Evolutionary conservation across 2,888 invertebrate genomes (phyloP).

Genomic region (Synergus laeviventris): DNA sequence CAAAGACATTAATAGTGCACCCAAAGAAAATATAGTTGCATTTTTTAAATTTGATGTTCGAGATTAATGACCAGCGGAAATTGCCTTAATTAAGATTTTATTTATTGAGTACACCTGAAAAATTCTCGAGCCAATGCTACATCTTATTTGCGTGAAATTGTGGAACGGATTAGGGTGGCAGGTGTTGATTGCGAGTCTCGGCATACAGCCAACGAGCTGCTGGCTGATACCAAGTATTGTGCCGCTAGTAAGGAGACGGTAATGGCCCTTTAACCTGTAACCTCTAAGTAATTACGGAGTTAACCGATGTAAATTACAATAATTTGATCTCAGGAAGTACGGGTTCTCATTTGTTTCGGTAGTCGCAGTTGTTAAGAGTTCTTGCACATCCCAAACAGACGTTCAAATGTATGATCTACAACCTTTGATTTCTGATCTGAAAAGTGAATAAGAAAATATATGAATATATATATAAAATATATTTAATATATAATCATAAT

Average conservation of each 20-base stretch:
- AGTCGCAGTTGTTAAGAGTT: constrained; percentile 45
- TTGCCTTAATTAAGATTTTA: background rate
- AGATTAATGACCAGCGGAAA: background rate
- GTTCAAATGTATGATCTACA: background rate
- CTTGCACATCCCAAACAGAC: background rate
- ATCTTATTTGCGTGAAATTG: constrained; percentile 17
- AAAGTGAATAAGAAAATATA: constrained; percentile 14
- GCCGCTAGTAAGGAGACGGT: constrained; percentile 59
- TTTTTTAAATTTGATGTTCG: background rate
- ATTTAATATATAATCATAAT: too few relatives aligned
- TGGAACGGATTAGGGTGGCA: constrained; percentile 43
- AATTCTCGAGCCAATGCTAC: background rate
- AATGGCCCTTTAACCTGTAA: constrained; percentile 69
- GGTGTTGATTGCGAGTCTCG: constrained; percentile 60
- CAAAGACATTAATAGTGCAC: too few relatives aligned
- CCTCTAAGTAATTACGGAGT: constrained; percentile 68
- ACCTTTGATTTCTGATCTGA: background rate
- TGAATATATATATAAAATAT: too few relatives aligned
- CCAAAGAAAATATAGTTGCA: background rate
- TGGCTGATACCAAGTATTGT: constrained; percentile 52
- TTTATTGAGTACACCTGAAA: background rate
- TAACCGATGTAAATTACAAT: constrained; percentile 72
- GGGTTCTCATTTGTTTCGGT: constrained; percentile 54
- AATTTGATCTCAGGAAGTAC: constrained; percentile 66
- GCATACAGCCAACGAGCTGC: constrained; percentile 16